Conservation (phyloP, 2,113 vertebrate genomes). For the Shinisaurus crocodilurus region DNA sequence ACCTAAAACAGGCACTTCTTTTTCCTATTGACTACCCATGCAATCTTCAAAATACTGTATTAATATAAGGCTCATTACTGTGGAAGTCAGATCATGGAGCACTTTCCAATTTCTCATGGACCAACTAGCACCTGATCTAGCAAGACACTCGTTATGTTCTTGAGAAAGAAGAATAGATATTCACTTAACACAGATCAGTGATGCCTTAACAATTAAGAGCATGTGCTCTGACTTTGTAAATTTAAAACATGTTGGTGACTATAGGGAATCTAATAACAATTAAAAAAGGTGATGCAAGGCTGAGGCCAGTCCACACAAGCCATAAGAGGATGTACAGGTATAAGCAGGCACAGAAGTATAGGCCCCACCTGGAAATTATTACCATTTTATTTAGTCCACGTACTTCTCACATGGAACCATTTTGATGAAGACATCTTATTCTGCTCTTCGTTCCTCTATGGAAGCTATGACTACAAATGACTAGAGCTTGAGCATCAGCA, state of each 20-base stretch:
- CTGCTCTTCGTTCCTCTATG: not conserved
- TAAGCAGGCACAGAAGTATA: not conserved
- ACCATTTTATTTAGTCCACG: constrained; percentile 29
- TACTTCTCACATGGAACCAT: constrained; percentile 31
- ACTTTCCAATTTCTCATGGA: not conserved
- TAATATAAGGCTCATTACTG: not conserved
- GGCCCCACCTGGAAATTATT: not conserved
- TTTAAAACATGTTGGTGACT: not conserved
- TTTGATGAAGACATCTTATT: not conserved
- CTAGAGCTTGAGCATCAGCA: constrained; percentile 31
- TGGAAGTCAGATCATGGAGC: not conserved
- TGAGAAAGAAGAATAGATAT: not conserved
- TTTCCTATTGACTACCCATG: constrained; percentile 39
- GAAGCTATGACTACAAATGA: constrained; percentile 26
- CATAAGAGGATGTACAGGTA: not conserved
- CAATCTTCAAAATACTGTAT: not conserved
- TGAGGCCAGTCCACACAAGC: not conserved
- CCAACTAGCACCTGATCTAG: not conserved
- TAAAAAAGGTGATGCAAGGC: not conserved
- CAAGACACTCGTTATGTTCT: not conserved
- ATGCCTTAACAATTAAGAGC: not conserved
- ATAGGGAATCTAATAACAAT: not conserved
- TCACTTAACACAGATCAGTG: not conserved
- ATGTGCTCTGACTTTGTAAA: not conserved
- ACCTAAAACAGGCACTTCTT: constrained; percentile 11